These are phyloP conservation scores for Melieria crassipennis DNA, from an alignment of 2,888 invertebrate species.

Conservation along the genomic window DNA sequence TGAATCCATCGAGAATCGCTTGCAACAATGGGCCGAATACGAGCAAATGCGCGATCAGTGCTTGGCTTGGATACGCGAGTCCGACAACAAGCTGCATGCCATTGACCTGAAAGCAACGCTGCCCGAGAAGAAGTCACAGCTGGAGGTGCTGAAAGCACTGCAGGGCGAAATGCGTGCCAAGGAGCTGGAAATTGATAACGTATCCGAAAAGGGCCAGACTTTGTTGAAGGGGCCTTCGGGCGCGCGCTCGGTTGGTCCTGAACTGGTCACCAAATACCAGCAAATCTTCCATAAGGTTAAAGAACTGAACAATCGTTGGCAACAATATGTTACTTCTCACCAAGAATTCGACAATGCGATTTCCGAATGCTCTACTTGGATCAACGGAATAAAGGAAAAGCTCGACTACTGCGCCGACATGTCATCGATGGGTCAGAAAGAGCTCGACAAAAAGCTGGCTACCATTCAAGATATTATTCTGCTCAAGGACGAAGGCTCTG, in stretches of 20 bases:
- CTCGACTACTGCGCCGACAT: constrained; percentile 88
- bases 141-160: constrained; percentile 79
- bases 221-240: constrained; percentile 79
- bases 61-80: constrained; percentile 85
- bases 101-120: constrained; percentile 86
- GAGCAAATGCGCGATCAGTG: constrained; percentile 88
- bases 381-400: constrained; percentile 83
- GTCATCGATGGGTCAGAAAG: constrained; percentile 83
- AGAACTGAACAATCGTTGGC: constrained; percentile 91
- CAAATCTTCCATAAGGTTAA: constrained; percentile 90
- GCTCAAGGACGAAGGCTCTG: constrained; percentile 93
- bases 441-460: constrained; percentile 85
- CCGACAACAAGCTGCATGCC: constrained; percentile 87
- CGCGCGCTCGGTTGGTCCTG: constrained; percentile 83
- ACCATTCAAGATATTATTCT: constrained; percentile 86
- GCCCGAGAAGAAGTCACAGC: constrained; percentile 83
- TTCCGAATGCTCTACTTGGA: constrained; percentile 83
- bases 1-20: constrained; percentile 80
- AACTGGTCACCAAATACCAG: constrained; percentile 92
- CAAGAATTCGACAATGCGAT: constrained; percentile 87
- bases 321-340: constrained; percentile 87
- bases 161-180: constrained; percentile 92
- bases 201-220: constrained; percentile 90
- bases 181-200: constrained; percentile 90
- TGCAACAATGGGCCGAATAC: constrained; percentile 92